phyloP scores from a whole-genome alignment of 2,888 invertebrate genomes.

The Coenonympha arcania region DNA sequence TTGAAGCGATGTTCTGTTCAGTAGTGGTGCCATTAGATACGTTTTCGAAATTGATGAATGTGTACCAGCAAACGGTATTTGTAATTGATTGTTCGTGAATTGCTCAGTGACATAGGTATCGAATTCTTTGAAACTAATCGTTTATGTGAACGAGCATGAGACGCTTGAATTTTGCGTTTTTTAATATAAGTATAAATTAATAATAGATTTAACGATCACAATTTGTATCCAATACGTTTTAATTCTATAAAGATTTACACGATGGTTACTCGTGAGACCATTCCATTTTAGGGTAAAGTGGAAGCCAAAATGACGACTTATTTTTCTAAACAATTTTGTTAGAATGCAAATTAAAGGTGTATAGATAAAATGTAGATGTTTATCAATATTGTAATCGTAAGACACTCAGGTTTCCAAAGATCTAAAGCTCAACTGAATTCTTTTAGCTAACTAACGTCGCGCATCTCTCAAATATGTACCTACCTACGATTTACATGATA shows the following conservation, averaged over 20 bases:
- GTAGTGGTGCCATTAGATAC: conserved; percentile 57
- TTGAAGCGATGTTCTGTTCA: conserved; percentile 35
- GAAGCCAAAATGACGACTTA: conserved; percentile 73
- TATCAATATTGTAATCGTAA: conserved; percentile 63
- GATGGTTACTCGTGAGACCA: conserved; percentile 69
- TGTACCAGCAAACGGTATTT: neutral
- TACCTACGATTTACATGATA: too few relatives aligned
- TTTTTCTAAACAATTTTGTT: conserved; percentile 73
- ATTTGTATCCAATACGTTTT: conserved; percentile 14
- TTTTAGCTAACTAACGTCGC: conserved; percentile 53
- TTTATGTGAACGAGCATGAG: conserved; percentile 10
- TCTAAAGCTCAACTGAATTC: conserved; percentile 68
- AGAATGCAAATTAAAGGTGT: conserved; percentile 60
- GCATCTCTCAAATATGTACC: conserved; percentile 35
- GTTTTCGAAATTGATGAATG: conserved; percentile 18
- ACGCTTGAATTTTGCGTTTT: conserved; percentile 14
- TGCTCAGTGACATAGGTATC: conserved; percentile 12
- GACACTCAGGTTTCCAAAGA: conserved; percentile 70
- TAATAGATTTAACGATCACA: conserved; percentile 16
- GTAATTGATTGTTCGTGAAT: neutral
- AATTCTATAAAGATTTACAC: conserved; percentile 15
- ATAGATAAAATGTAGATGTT: conserved; percentile 65
- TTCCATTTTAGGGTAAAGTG: conserved; percentile 68
- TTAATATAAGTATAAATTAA: conserved; percentile 10
- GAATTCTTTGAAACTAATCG: conserved; percentile 5